Evolutionary conservation across 2,113 vertebrate species (phyloP).

Genomic region (Tauraco erythrolophus): DNA sequence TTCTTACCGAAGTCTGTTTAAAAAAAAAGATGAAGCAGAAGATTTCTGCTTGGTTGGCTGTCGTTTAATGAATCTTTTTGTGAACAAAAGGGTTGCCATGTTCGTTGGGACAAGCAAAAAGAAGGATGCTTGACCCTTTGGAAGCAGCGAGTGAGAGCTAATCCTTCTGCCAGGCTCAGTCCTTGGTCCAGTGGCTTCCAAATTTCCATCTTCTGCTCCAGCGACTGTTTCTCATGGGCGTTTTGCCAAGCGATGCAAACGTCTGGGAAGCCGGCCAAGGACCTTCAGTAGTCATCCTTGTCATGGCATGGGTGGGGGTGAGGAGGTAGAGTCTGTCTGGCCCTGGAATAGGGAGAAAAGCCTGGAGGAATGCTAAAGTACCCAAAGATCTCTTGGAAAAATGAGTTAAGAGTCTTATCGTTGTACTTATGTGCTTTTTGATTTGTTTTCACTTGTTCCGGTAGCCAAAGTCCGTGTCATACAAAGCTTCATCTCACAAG

Average conservation of each 20-base stretch:
- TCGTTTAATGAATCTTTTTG: fast-evolving
- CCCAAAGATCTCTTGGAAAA: background rate
- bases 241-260: background rate
- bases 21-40: background rate
- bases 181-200: background rate
- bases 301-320: background rate
- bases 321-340: background rate
- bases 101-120: background rate
- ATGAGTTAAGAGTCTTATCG: background rate
- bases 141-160: background rate
- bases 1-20: background rate
- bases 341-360: background rate
- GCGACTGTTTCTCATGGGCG: background rate
- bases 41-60: background rate
- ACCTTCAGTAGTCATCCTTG: background rate
- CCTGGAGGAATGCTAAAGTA: background rate
- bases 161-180: background rate
- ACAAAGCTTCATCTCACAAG: background rate
- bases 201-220: background rate
- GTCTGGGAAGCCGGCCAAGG: background rate
- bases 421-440: background rate
- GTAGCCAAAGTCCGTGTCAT: background rate
- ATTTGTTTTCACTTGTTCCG: background rate
- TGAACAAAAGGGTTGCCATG: background rate
- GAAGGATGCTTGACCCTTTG: background rate